These are phyloP conservation scores for Clytia hemisphaerica DNA, from an alignment of 30 jellyfish, hydroid and myxozoan species.

Conservation along the genomic window DNA sequence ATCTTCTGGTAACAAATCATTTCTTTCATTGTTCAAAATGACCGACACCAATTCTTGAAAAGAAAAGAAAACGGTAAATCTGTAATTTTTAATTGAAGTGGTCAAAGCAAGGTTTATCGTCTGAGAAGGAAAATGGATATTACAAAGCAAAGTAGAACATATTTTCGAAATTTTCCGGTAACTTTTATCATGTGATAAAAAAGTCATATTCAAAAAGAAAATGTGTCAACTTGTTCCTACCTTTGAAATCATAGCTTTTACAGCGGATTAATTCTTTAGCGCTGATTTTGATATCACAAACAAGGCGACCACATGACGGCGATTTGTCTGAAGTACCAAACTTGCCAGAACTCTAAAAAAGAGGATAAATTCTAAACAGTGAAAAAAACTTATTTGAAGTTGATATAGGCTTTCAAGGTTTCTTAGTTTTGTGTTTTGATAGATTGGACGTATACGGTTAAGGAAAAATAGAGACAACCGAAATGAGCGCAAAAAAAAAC, in stretches of 20 bases:
- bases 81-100: no score
- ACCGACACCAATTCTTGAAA: slow-evolving; percentile 46
- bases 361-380: background rate
- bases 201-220: no score
- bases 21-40: slow-evolving; percentile 56
- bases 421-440: no score
- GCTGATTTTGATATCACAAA: slow-evolving; percentile 75
- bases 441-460: no score
- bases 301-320: slow-evolving; percentile 87
- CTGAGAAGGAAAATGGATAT: no score
- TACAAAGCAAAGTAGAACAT: no score
- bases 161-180: no score
- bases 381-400: no score
- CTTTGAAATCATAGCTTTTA: slow-evolving; percentile 88
- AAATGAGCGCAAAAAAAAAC: no score
- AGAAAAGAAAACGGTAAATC: background rate
- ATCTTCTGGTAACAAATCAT: slow-evolving; percentile 59
- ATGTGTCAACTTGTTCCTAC: slow-evolving; percentile 36
- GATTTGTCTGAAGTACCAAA: slow-evolving; percentile 29
- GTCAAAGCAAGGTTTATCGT: background rate
- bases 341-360: slow-evolving; percentile 4
- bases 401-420: no score
- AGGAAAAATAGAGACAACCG: no score
- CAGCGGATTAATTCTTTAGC: slow-evolving; percentile 90
- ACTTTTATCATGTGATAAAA: no score